Base-by-base conservation (phyloP, 2,113 vertebrate genomes). In the Alligator mississippiensis region DNA sequence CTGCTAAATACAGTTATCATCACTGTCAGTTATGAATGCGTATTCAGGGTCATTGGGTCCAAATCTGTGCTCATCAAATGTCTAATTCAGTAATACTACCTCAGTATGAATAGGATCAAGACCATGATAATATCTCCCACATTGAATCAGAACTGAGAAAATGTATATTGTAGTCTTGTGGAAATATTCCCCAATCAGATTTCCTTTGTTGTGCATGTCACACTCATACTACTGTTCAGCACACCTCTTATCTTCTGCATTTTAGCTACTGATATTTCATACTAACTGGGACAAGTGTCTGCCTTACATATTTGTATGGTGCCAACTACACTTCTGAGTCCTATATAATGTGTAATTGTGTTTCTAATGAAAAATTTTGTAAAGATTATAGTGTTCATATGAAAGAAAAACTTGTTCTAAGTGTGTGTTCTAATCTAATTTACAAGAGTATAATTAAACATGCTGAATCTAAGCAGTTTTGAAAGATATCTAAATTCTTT, bases 41-140 rank as follows among this genome's bases (percentile, higher is more conserved):
- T 80, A 59, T 94, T 87, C 72, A 72, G 87, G 47, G 70, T 82
- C 82, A 38, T 4, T 90, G 82, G 59, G 62, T 97, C 88, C 94
- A 94, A 88, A 76, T 82, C 75, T 94, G 80, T 83, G 87, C 34
- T 84, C 89, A 88, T 95, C 82, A 94, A 62, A 82, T 89, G 58
- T 88, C 92, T 96, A 92, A 96, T 95, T 89, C 90, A 81, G 87
- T 95, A 92, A 96, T 80, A 79, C 78, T 86, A 95, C 85, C 95
- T 93, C 93, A 90, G 62, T 88, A 93, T 75, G 85, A 94, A 85
- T 76, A 90, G 75, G 85, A 95, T 90, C 87, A 92, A 93, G 83
- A 82, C 2, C 70, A 47, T 0, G 22, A 86, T 92, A 94, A 94
- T 95, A 90, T 94, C 78, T 94, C 84, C 78, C 82, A 54, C 86